phyloP scores from a whole-genome alignment of 2,113 vertebrate genomes.

The Anas platyrhynchos region DNA sequence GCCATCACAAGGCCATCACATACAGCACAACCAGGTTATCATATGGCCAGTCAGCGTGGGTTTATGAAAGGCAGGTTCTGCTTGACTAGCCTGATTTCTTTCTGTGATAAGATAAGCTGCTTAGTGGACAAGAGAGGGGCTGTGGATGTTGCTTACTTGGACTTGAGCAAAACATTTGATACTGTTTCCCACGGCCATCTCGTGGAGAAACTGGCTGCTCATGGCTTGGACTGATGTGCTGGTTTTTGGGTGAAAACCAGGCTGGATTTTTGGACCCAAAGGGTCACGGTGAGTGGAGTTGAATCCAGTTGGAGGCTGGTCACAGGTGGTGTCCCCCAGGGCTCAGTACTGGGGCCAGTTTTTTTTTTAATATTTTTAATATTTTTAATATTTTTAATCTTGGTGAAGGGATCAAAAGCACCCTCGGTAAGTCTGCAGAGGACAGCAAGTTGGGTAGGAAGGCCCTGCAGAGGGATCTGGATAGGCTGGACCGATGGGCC shows the following conservation, averaged over 20 bases:
- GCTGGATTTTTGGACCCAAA: not conserved
- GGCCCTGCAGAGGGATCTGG: not conserved
- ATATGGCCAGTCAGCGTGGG: too few relatives aligned
- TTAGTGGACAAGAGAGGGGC: too few relatives aligned
- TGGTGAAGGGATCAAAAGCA: not conserved
- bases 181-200: not conserved
- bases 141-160: not conserved
- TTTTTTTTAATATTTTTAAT: not conserved
- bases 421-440: not conserved
- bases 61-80: too few relatives aligned
- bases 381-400: too few relatives aligned
- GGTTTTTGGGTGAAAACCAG: not conserved
- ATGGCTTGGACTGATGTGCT: not conserved
- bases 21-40: too few relatives aligned
- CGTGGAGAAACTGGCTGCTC: too few relatives aligned
- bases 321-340: not conserved
- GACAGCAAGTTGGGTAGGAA: not conserved
- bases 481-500: not conserved
- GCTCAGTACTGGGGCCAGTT: not conserved
- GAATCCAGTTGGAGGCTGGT: not conserved
- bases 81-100: too few relatives aligned
- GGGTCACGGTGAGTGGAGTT: not conserved
- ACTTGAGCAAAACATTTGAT: not conserved
- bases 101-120: too few relatives aligned
- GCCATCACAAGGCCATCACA: not conserved